Base-by-base conservation (phyloP, 2,888 invertebrate species). In the Malacosoma neustria region DNA sequence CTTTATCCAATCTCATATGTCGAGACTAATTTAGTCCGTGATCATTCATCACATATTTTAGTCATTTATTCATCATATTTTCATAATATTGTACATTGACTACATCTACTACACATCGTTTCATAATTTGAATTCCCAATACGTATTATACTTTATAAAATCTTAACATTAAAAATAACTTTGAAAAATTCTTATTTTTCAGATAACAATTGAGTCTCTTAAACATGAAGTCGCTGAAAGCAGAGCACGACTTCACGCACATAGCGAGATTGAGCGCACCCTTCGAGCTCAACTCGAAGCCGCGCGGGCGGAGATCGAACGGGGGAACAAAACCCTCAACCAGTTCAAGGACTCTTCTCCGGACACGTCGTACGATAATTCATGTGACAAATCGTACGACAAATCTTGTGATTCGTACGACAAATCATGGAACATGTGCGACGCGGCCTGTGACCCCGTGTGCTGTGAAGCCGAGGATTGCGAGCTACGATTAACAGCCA, bases 201-300 rank as follows among this genome's bases (percentile, higher is more conserved):
- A 86, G 86, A 72, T 72, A 45, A 84, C 84, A 45, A 81, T 87
- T 50, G 85, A 80, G 45, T 68, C 75, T 40, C 57, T 87, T 30
- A 86, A 84, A 59, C 76, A 74, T 44, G 87, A 87, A 60, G 84
- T 86, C 11, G 70, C 69, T 11, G 84, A 84, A 45, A 85, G 84
- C 48, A 66, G 84, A 39, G 70, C 74, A 42, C 73, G 84, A 13
- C 46, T 86, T 42, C 80, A 80, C 56, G 77, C 81, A 40, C 77
- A 82, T 57, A 67, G 82, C 52, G 84, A 85, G 62, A 72, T 79
- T 38, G 85, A 85, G 61, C 74, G 81, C 37, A 80, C 81, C 1
- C 50, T 84, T 38, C 79, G 81, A 43, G 84, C 85, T 33, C 84
- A 85, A 49, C 61, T 84, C 1, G 82, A 81, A 41, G 85, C 84